Evolutionary conservation across 2,888 invertebrate species (phyloP).

Genomic region (Epinotia bilunana): DNA sequence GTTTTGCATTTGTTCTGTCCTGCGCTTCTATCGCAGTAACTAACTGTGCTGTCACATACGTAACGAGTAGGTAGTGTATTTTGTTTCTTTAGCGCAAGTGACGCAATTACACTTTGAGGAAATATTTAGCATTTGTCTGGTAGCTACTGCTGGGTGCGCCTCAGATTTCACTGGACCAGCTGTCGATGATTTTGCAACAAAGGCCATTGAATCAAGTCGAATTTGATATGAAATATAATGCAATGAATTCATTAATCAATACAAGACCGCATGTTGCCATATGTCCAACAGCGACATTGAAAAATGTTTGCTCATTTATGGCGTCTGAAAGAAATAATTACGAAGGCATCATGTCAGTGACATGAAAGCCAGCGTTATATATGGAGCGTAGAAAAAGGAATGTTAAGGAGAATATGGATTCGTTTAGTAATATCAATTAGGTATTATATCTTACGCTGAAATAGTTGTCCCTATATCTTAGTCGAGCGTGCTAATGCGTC

Average conservation of each 20-base stretch:
- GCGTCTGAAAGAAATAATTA: background rate
- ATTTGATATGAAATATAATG: background rate
- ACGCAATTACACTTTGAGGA: constrained; percentile 53
- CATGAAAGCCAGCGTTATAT: background rate
- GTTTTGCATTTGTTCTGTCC: constrained; percentile 35
- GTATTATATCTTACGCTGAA: constrained; percentile 55
- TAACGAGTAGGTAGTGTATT: constrained; percentile 46
- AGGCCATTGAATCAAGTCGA: constrained; percentile 9
- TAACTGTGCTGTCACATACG: constrained; percentile 46
- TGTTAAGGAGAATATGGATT: constrained; percentile 45
- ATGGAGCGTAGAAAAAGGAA: constrained; percentile 4
- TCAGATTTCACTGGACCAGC: constrained; percentile 50
- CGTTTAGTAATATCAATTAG: constrained; percentile 45
- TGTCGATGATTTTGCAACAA: constrained; percentile 51
- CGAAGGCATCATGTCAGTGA: background rate
- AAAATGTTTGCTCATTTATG: background rate
- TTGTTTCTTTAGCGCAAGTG: constrained; percentile 52
- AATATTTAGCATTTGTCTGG: constrained; percentile 55
- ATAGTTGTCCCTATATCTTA: constrained; percentile 64
- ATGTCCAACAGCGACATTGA: constrained; percentile 10
- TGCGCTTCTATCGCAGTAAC: constrained; percentile 21
- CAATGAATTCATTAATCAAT: constrained; percentile 15
- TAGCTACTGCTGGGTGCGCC: constrained; percentile 45
- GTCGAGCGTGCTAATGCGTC: constrained; percentile 60
- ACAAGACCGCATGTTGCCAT: background rate